Base-by-base conservation (phyloP, 2,797 vertebrate genomes). In the Parotocinclus haroldoi region DNA sequence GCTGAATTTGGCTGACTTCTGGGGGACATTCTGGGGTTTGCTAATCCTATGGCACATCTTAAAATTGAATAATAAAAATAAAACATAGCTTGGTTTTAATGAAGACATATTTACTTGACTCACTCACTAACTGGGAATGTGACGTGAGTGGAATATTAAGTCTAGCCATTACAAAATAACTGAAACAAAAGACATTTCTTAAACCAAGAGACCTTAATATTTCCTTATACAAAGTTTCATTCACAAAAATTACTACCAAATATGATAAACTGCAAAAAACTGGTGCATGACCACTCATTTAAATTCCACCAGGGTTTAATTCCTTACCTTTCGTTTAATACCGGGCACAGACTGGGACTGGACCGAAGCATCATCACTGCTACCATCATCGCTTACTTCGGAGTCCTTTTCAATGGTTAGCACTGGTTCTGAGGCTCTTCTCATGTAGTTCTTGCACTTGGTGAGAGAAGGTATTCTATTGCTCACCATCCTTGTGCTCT, bases 291-390 rank as follows among this genome's bases (percentile, higher is more conserved):
- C 27, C 27, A 27, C 5, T 27, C 2, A 27, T 27, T 27, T 27
- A 5, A 27, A 27, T 27, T 27, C 27, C 27, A 27, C 27, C 27
- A 27, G 27, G 27, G 27, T 27, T 27, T 27, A 27, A n/a, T 48
- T 3, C 0, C 38, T 76, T 78, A 78, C 77, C 77, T 73, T 78
- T 68, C 71, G 65, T 40, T 76, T 76, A 44, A 73, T 68, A 1
- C 58, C 77, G 4, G 51, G 68, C 0, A 46, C 37, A 64, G 70
- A 71, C 70, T 73, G 76, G 10, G 73, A 78, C 16, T 62, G 62
- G 56, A 76, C 42, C 52, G 68, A 57, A 61, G 58, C 44, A 7
- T 64, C 13, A 8, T 70, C 69, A 56, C 68, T 76, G 68, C 74
- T 78, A 58, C 71, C 76, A 14, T 78, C 74, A 11, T 74, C 71